phyloP scores from a whole-genome alignment of 2,888 invertebrate genomes.

The Caenorhabditis angaria region DNA sequence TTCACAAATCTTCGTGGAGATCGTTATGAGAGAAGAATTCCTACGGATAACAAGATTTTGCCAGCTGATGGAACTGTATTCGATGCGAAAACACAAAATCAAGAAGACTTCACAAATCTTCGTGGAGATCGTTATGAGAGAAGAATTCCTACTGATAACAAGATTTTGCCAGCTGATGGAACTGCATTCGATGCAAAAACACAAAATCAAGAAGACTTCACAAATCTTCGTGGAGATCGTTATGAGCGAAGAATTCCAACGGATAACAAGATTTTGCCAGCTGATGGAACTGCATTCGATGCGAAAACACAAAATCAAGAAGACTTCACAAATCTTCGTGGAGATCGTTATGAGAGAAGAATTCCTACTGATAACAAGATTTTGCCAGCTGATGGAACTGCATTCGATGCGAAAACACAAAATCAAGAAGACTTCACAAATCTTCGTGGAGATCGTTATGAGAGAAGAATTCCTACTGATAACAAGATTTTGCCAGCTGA shows the following conservation, averaged over 20 bases:
- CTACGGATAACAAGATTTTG: background rate
- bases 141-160: conserved; percentile 1
- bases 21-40: background rate
- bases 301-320: conserved; percentile 7
- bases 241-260: background rate
- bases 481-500: conserved; percentile 3
- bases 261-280: background rate
- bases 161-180: conserved; percentile 1
- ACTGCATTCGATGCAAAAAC: conserved; percentile 1
- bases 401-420: conserved; percentile 7
- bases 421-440: conserved; percentile 12
- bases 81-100: conserved; percentile 3
- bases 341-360: background rate
- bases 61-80: conserved; percentile 1
- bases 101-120: conserved; percentile 7
- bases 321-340: conserved; percentile 5
- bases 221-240: conserved; percentile 7
- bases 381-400: background rate
- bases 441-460: conserved; percentile 8
- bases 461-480: background rate
- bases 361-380: conserved; percentile 6
- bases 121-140: conserved; percentile 2
- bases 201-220: conserved; percentile 13
- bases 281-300: conserved; percentile 5
- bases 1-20: conserved; percentile 8